Evolutionary conservation across 92 coral and sea anemone species (phyloP), one percentile per base, ranked within the genome.

Genomic region (Epizoanthus illoricatus): DNA sequence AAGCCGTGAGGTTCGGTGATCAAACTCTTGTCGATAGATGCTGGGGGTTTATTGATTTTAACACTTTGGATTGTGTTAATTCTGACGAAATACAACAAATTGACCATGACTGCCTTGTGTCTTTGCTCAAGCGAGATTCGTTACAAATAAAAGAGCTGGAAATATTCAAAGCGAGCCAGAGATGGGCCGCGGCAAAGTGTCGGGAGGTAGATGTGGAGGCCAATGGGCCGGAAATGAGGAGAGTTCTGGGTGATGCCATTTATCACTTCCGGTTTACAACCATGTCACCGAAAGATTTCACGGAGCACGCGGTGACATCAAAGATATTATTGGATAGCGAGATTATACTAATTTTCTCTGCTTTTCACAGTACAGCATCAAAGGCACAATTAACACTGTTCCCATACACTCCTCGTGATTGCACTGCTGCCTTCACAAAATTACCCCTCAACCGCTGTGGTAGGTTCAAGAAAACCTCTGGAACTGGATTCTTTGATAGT

Each of bases 111-210:
- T 69, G 80, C 33, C 58, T 76, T 43, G 73, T 45, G 13, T 72
- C 71, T 58, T 42, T 85, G 7, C 69, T 85, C 7, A 69, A 63
- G 36, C 84, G 88, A 23, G 87, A 84, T 42, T 75, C 87, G 5
- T 63, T 84, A 0, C 69, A 75, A 15, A 81, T 84, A 41, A 54
- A 84, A 56, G 87, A 84, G 21, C 68, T 84, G 21, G 70, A 55
- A 16, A 55, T 84, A 6, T 84, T 84, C 49, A 75, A 84, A 68
- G 87, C 87, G 13, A 68, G 81, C 60, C 45, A 81, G 15, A 65
- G 74, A 17, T 84, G 87, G 87, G 87, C 87, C 40, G 84, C 65
- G 2, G 60, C 69, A 21, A 81, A 84, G 73, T 84, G 87, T 78
- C 66, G 70, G 19, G 42, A 33, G 16, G 17, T 21, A 0, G 56